Conservation (phyloP, 2,797 vertebrate genomes). For the Halcyon smyrnensis region DNA sequence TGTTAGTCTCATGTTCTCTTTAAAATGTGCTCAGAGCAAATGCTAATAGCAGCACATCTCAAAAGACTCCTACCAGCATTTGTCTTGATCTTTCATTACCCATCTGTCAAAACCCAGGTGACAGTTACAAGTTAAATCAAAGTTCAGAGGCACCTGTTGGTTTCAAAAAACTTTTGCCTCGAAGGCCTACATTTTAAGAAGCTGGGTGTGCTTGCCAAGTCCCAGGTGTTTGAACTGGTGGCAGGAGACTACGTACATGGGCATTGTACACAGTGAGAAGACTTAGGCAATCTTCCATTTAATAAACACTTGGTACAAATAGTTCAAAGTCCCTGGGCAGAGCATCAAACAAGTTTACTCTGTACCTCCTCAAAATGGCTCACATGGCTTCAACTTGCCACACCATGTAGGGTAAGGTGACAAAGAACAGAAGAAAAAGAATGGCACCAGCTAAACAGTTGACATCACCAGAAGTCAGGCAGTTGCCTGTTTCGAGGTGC, state of each 20-base stretch:
- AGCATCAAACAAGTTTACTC: neutral
- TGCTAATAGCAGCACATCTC: slow-evolving; percentile 34
- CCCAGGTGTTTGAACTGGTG: neutral
- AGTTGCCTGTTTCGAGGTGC: neutral
- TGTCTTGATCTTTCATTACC: slow-evolving; percentile 34
- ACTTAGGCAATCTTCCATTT: neutral
- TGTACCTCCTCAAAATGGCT: neutral
- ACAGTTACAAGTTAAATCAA: slow-evolving; percentile 40
- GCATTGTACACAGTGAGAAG: neutral
- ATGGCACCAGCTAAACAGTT: neutral
- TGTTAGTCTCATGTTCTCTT: slow-evolving; percentile 20
- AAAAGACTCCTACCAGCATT: slow-evolving; percentile 28
- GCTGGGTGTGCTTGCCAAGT: neutral
- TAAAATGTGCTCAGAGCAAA: slow-evolving; percentile 18
- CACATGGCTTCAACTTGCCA: neutral
- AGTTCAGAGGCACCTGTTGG: slow-evolving; percentile 30
- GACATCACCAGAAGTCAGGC: neutral
- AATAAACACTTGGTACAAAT: neutral
- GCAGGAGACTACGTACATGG: neutral
- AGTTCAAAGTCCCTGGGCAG: neutral
- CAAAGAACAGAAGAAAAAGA: neutral
- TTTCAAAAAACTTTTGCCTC: slow-evolving; percentile 11
- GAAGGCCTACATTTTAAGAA: slow-evolving; percentile 6
- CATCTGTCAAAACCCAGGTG: slow-evolving; percentile 36
- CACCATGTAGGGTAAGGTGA: neutral